A percentile compares a stretch with the other conserved stretches of the same genome.
Evolutionary conservation across 2,888 invertebrate species (phyloP).

Genomic region (Andrena dorsata): DNA sequence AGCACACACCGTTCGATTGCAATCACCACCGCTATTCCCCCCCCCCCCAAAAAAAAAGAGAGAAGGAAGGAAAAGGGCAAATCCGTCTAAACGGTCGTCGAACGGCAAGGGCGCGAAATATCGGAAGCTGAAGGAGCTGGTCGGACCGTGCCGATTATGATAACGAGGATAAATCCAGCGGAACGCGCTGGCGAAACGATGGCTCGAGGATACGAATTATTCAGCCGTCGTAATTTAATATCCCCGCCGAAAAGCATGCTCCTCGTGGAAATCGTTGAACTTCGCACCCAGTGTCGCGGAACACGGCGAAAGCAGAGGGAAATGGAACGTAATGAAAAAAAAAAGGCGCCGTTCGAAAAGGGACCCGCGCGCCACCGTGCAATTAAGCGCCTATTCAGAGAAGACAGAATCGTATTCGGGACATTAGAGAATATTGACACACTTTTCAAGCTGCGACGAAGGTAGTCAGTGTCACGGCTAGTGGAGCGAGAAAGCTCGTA

Average conservation of each 20-base stretch:
- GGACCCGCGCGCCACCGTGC: neutral
- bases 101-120: neutral
- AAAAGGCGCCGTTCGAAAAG: neutral
- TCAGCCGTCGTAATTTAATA: conserved; percentile 32
- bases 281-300: neutral
- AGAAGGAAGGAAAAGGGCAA: neutral
- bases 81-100: conserved; percentile 1
- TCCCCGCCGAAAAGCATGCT: neutral
- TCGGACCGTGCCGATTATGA: conserved; percentile 26
- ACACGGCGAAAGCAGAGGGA: neutral
- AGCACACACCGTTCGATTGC: conserved; percentile 13
- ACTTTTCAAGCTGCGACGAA: too few species aligned
- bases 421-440: too few species aligned
- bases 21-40: conserved; percentile 1
- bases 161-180: conserved; percentile 37
- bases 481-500: too few species aligned
- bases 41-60: neutral
- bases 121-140: conserved; percentile 12
- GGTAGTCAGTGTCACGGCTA: too few species aligned
- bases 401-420: too few species aligned
- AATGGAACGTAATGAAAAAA: neutral
- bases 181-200: conserved; percentile 10
- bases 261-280: conserved; percentile 4
- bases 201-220: conserved; percentile 9
- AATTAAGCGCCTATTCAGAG: neutral